These are phyloP conservation scores for Nomada fabriciana DNA, from an alignment of 2,888 invertebrate genomes.

Conservation along the genomic window DNA sequence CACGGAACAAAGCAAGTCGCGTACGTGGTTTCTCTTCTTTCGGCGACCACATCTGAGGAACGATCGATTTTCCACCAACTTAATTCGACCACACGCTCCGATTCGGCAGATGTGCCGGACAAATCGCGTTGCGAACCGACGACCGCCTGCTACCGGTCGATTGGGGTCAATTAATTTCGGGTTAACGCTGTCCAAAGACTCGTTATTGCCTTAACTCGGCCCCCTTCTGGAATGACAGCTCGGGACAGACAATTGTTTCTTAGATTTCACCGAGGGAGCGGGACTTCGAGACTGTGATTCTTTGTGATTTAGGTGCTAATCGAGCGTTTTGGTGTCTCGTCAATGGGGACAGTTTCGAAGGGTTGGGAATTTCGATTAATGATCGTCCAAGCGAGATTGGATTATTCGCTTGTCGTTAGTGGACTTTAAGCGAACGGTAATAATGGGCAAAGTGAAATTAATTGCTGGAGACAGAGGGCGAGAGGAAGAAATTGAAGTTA, in stretches of 20 bases:
- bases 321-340: not conserved
- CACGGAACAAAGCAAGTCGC: not conserved
- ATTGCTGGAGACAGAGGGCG: too few species aligned
- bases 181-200: constrained; percentile 57
- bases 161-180: constrained; percentile 63
- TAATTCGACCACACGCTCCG: constrained; percentile 49
- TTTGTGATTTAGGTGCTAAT: not conserved
- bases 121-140: constrained; percentile 60
- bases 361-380: not conserved
- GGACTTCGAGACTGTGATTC: constrained; percentile 2
- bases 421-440: not conserved
- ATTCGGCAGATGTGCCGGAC: constrained; percentile 65
- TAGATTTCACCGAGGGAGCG: not conserved
- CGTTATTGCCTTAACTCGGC: constrained; percentile 51
- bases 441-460: too few species aligned
- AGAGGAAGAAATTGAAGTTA: too few species aligned
- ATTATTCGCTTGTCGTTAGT: too few species aligned
- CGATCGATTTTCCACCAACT: constrained; percentile 35
- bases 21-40: constrained; percentile 4
- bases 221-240: constrained; percentile 2
- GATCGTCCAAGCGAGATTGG: not conserved
- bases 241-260: constrained; percentile 30
- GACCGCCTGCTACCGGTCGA: constrained; percentile 34
- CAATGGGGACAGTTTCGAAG: not conserved
- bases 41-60: constrained; percentile 28